Conservation (phyloP, 2,888 invertebrate genomes). For the Mayetiola destructor region DNA sequence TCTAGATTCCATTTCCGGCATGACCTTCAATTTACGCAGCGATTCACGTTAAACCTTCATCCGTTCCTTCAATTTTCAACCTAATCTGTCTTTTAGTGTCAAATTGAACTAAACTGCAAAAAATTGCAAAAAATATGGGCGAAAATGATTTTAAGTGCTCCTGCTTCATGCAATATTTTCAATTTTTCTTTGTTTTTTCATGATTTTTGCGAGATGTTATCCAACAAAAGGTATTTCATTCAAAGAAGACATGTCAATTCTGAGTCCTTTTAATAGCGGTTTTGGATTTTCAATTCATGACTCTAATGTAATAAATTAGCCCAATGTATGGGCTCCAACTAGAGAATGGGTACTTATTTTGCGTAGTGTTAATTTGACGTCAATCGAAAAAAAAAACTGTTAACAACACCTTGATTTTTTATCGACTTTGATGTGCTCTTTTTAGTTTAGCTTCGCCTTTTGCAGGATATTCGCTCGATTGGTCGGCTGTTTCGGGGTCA, state of each 20-base stretch:
- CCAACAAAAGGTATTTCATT: too few relatives aligned
- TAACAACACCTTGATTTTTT: constrained; percentile 18
- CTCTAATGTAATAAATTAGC: constrained; percentile 8
- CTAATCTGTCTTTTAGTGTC: too few relatives aligned
- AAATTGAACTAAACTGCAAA: too few relatives aligned
- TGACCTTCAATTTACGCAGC: background rate
- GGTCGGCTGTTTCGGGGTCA: constrained; percentile 17
- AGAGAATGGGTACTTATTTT: constrained; percentile 15
- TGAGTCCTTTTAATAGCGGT: background rate
- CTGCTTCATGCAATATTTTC: too few relatives aligned
- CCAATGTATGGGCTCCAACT: constrained; percentile 5
- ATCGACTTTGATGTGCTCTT: constrained; percentile 17
- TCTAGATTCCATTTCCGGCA: constrained; percentile 6
- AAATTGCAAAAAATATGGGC: too few relatives aligned
- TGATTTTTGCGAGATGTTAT: too few relatives aligned
- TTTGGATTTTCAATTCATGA: background rate
- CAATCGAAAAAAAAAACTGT: constrained; percentile 20
- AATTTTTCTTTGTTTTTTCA: too few relatives aligned
- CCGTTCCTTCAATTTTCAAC: too few relatives aligned
- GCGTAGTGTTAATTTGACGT: constrained; percentile 15
- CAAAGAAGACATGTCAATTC: too few relatives aligned
- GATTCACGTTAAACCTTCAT: background rate
- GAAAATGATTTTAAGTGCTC: too few relatives aligned
- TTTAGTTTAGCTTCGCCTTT: constrained; percentile 18
- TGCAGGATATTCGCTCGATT: constrained; percentile 18